phyloP scores from a whole-genome alignment of 2,888 invertebrate genomes.

The Lordiphosa fenestrarum region DNA sequence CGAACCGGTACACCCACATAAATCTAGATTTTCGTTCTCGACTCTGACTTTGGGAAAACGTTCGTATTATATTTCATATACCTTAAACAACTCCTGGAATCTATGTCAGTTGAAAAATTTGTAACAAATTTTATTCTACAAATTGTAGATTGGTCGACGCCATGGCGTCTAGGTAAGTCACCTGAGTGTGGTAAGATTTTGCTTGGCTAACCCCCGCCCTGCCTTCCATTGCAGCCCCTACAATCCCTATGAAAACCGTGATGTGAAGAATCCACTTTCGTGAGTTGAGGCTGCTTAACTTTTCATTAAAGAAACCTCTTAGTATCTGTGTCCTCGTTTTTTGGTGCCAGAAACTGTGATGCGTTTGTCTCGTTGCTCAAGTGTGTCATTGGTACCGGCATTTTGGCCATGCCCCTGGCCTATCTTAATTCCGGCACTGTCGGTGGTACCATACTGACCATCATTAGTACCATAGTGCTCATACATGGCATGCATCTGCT shows the following conservation, averaged over 20 bases:
- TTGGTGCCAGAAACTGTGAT: conserved; percentile 27
- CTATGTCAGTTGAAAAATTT: no score
- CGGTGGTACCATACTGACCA: conserved; percentile 31
- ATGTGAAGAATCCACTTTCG: conserved; percentile 11
- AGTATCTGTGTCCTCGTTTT: not conserved
- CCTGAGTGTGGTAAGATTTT: no score
- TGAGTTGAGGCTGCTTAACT: conserved; percentile 1
- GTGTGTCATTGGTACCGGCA: conserved; percentile 45
- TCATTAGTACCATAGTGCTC: conserved; percentile 8
- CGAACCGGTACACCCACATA: no score
- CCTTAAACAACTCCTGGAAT: no score
- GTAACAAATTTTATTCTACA: no score
- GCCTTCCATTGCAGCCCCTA: not conserved
- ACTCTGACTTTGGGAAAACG: no score
- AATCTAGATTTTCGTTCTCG: no score
- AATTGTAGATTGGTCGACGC: no score
- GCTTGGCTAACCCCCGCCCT: no score
- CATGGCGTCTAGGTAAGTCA: no score
- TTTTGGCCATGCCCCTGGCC: conserved; percentile 54
- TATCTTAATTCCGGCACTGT: conserved; percentile 32
- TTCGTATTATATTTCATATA: no score
- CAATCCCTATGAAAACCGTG: conserved; percentile 12
- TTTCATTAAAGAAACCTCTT: not conserved
- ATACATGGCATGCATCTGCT: conserved; percentile 49
- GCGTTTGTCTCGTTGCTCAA: conserved; percentile 42